Evolutionary conservation across 2,797 vertebrate genomes (phyloP).

Genomic region (Poecilia wingei): DNA sequence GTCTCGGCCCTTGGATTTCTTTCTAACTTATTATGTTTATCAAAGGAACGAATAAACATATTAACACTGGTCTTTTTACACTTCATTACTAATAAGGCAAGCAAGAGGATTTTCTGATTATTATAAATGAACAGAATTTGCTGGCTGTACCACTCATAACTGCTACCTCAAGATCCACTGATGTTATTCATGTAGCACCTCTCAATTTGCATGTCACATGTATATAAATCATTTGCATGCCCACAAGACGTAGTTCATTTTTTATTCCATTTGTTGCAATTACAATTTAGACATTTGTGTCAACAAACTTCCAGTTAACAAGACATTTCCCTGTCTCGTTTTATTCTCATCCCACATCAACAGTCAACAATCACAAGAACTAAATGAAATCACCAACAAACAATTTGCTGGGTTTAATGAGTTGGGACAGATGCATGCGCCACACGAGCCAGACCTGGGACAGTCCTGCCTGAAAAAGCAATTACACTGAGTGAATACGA

Average conservation of each 20-base stretch:
- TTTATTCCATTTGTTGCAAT: conserved; percentile 45
- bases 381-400: conserved; percentile 72
- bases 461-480: conserved; percentile 62
- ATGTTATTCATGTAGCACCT: conserved; percentile 32
- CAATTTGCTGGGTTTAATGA: conserved; percentile 73
- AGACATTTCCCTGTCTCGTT: conserved; percentile 54
- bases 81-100: conserved; percentile 42
- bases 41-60: conserved; percentile 25
- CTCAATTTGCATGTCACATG: conserved; percentile 16
- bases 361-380: conserved; percentile 61
- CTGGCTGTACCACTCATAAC: conserved; percentile 36
- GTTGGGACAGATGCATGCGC: conserved; percentile 48
- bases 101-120: conserved; percentile 54
- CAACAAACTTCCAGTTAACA: conserved; percentile 59
- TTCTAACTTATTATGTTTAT: conserved; percentile 56
- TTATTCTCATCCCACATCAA: conserved; percentile 44
- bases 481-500: conserved; percentile 45
- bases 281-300: conserved; percentile 37
- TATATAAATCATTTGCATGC: conserved; percentile 27
- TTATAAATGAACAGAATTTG: conserved; percentile 59
- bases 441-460: conserved; percentile 59
- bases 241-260: conserved; percentile 44
- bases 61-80: conserved; percentile 44
- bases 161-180: conserved; percentile 40
- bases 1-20: conserved; percentile 40